phyloP scores from a whole-genome alignment of 2,888 invertebrate species.

The Chalcis sispes region DNA sequence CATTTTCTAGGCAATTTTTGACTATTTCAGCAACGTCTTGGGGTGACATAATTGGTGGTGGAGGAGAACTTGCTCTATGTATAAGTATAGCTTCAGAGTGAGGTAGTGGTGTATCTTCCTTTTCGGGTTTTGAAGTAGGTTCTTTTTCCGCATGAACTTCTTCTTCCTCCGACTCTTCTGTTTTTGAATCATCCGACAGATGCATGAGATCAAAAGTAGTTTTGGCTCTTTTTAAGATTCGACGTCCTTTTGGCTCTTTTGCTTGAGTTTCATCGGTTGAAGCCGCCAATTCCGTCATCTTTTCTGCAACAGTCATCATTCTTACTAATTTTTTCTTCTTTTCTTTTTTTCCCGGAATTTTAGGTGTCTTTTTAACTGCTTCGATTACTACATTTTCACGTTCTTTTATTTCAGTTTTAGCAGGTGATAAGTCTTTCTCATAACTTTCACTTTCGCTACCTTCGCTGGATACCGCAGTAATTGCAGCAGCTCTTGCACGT shows the following conservation, averaged over 20 bases:
- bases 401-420: slow-evolving; percentile 21
- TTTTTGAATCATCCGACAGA: neutral
- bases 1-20: neutral
- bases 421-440: neutral
- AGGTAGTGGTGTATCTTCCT: slow-evolving; percentile 15
- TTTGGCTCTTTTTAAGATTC: slow-evolving; percentile 55
- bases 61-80: slow-evolving; percentile 35
- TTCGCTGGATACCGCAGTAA: slow-evolving; percentile 54
- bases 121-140: neutral
- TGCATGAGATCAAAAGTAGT: slow-evolving; percentile 46
- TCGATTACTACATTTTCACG: neutral
- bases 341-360: slow-evolving; percentile 32
- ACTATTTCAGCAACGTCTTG: slow-evolving; percentile 30
- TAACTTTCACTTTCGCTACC: slow-evolving; percentile 44
- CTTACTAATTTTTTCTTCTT: slow-evolving; percentile 45
- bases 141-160: neutral
- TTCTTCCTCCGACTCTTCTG: slow-evolving; percentile 7
- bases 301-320: slow-evolving; percentile 56
- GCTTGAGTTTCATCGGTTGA: neutral
- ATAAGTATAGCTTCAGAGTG: slow-evolving; percentile 22
- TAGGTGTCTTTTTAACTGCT: slow-evolving; percentile 38
- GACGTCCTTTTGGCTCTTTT: neutral
- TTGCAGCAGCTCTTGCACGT: slow-evolving; percentile 57
- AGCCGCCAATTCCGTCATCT: neutral
- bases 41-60: slow-evolving; percentile 29